Conservation (phyloP, 2,888 invertebrate species). For the Trichopoda pennipes region DNA sequence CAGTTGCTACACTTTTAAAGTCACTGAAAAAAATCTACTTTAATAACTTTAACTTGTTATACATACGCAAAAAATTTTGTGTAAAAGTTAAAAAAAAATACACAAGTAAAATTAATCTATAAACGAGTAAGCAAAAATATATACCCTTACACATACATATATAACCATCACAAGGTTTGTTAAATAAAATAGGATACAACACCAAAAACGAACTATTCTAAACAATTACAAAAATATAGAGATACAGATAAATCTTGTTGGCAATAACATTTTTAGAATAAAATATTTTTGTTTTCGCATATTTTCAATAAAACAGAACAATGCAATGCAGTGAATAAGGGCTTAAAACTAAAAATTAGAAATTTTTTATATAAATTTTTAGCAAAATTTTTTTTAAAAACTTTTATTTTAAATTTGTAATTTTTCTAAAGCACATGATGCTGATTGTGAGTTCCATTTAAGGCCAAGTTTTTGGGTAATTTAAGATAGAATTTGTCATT, state of each 20-base stretch:
- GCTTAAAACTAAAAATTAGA: neutral
- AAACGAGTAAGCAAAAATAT: constrained; percentile 22
- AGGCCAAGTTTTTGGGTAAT: too few relatives aligned
- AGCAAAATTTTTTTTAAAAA: too few relatives aligned
- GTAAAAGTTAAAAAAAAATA: constrained; percentile 1
- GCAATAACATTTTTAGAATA: constrained; percentile 28
- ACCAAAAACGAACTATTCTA: constrained; percentile 41
- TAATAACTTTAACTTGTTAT: constrained; percentile 59
- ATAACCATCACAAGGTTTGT: neutral
- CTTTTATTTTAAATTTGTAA: too few relatives aligned
- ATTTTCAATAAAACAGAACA: neutral
- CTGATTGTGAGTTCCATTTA: too few relatives aligned
- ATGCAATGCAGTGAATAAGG: constrained; percentile 10
- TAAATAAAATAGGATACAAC: constrained; percentile 26
- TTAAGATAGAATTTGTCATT: too few relatives aligned
- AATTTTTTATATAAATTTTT: too few relatives aligned
- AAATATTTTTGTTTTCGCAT: constrained; percentile 7
- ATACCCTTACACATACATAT: neutral
- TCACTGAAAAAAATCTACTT: constrained; percentile 18
- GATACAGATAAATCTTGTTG: constrained; percentile 29
- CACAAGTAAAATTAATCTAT: constrained; percentile 28
- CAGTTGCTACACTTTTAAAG: neutral
- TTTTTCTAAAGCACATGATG: too few relatives aligned
- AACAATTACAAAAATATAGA: constrained; percentile 46
- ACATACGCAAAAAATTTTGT: constrained; percentile 24